Evolutionary conservation across 2,113 vertebrate species (phyloP).

Genomic region (Australoheros scitulus): DNA sequence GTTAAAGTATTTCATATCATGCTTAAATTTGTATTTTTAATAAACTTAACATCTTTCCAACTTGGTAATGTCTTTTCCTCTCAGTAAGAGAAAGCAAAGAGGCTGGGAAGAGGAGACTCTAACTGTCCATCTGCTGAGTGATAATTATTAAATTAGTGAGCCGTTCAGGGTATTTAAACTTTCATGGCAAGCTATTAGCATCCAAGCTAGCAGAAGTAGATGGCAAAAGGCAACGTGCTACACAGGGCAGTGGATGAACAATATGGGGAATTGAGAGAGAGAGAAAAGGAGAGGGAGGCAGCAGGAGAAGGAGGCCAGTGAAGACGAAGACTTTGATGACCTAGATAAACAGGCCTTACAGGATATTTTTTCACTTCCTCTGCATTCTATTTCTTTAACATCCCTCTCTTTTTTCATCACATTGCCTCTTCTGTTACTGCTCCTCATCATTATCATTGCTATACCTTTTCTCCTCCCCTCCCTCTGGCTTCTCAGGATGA

Average conservation of each 20-base stretch:
- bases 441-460: constrained; percentile 8
- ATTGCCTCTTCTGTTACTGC: constrained; percentile 19
- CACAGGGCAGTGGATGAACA: constrained; percentile 10
- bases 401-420: constrained; percentile 31
- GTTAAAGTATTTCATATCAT: neutral
- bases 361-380: constrained; percentile 11
- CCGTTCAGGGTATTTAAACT: constrained; percentile 70
- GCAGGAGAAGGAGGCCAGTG: constrained; percentile 13
- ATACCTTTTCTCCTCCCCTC: neutral
- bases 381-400: constrained; percentile 12
- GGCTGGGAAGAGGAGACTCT: neutral
- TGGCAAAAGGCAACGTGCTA: neutral
- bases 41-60: neutral
- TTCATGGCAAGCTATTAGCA: constrained; percentile 75
- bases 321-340: constrained; percentile 53
- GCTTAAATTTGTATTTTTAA: neutral
- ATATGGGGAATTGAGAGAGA: constrained; percentile 13
- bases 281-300: neutral
- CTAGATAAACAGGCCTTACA: constrained; percentile 58
- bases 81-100: neutral
- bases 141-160: constrained; percentile 78
- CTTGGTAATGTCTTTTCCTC: neutral
- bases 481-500: constrained; percentile 15
- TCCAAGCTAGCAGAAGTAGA: constrained; percentile 39
- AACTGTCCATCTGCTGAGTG: constrained; percentile 54